Evolutionary conservation across 2,113 vertebrate species (phyloP).

Genomic region (Pterocles orientalis): DNA sequence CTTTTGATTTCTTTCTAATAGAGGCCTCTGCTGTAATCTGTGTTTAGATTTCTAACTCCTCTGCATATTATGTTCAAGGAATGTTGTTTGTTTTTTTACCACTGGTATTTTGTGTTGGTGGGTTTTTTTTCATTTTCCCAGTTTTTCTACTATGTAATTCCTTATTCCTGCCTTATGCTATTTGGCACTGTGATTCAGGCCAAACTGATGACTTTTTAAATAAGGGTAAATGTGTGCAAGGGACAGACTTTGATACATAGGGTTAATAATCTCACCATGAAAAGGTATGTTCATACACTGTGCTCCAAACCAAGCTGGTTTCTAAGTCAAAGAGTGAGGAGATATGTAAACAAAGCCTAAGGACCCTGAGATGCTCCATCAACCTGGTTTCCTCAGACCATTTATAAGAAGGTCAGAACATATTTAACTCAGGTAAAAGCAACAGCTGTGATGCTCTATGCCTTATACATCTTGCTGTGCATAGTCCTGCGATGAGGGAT

Average conservation of each 20-base stretch:
- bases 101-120: background rate
- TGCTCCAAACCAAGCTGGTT: background rate
- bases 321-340: background rate
- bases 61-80: background rate
- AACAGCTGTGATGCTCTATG: background rate
- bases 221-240: background rate
- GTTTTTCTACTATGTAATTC: background rate
- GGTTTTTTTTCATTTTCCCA: background rate
- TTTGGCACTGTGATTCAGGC: background rate
- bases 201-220: background rate
- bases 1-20: background rate
- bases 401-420: background rate
- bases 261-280: background rate
- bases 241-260: background rate
- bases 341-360: background rate
- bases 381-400: background rate
- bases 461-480: background rate
- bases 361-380: background rate
- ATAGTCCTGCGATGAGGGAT: background rate
- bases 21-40: background rate
- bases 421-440: background rate
- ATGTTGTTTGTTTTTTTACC: background rate
- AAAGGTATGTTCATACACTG: background rate
- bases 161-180: background rate
- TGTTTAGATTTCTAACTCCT: background rate